Evolutionary conservation across 2,888 invertebrate genomes (phyloP).

Genomic region (Cactoblastis cactorum): DNA sequence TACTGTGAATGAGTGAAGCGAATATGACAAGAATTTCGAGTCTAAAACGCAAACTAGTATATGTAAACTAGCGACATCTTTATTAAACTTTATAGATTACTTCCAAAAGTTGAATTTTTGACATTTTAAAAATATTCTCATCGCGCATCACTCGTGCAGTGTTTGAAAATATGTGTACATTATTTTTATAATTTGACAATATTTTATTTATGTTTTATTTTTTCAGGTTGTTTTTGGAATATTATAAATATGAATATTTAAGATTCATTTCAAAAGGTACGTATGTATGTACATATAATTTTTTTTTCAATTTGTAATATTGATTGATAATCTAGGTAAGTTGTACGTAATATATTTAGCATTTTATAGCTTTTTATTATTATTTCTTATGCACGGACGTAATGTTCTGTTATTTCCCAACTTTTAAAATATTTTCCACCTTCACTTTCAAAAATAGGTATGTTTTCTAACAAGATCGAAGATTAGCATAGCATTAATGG

Average conservation of each 20-base stretch:
- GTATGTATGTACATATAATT: not conserved
- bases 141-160: not conserved
- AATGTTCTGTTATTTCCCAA: slow-evolving; percentile 5
- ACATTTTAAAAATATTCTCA: not conserved
- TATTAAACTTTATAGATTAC: too few relatives aligned
- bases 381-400: slow-evolving; percentile 25
- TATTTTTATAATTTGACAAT: too few relatives aligned
- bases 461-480: slow-evolving; percentile 4
- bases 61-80: too few relatives aligned
- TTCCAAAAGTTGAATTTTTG: not conserved
- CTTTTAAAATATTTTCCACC: slow-evolving; percentile 4
- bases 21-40: too few relatives aligned
- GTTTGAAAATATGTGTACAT: not conserved
- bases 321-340: not conserved
- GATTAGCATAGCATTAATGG: too few relatives aligned
- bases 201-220: not conserved
- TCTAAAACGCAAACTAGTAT: too few relatives aligned
- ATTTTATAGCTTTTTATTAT: not conserved
- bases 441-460: slow-evolving; percentile 13
- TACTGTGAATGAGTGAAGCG: too few relatives aligned
- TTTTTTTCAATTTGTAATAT: not conserved
- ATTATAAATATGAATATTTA: not conserved
- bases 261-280: not conserved
- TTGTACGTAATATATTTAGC: not conserved
- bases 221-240: not conserved